phyloP scores from a whole-genome alignment of 2,113 vertebrate species.

The Trichechus manatus region DNA sequence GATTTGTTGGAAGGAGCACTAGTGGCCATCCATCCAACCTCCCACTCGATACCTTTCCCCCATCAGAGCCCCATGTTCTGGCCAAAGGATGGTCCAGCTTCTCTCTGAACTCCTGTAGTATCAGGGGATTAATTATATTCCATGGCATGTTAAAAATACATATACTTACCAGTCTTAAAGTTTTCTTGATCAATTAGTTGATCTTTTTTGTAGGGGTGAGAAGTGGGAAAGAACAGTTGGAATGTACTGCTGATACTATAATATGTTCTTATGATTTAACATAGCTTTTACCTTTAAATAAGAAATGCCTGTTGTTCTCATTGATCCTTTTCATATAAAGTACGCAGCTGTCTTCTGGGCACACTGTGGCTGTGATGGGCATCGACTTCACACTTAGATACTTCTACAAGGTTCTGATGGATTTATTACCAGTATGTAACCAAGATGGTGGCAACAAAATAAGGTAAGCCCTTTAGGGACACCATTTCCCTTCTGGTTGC shows the following conservation, averaged over 20 bases:
- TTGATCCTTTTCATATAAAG: slow-evolving; percentile 80
- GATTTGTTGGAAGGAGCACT: neutral
- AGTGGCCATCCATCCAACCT: neutral
- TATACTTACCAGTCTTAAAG: neutral
- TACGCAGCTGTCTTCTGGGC: slow-evolving; percentile 93
- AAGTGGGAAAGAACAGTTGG: neutral
- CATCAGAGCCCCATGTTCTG: neutral
- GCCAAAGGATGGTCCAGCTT: neutral
- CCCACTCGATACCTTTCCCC: neutral
- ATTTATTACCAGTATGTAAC: slow-evolving; percentile 97
- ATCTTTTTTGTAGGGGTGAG: neutral
- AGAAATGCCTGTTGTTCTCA: neutral
- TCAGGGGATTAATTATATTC: neutral
- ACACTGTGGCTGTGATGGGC: slow-evolving; percentile 97
- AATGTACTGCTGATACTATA: neutral
- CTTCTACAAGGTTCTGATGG: slow-evolving; percentile 98
- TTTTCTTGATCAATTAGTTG: neutral
- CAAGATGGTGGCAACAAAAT: slow-evolving; percentile 98
- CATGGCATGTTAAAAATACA: neutral
- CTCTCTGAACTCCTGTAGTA: neutral
- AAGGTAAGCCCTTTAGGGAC: slow-evolving; percentile 86
- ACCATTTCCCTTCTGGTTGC: neutral
- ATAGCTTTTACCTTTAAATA: neutral
- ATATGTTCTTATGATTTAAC: neutral
- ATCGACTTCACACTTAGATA: slow-evolving; percentile 98